A percentile compares a stretch with the other conserved stretches of the same genome.
phyloP scores from a whole-genome alignment of 2,797 vertebrate genomes.

The Lindbergichthys nudifrons region DNA sequence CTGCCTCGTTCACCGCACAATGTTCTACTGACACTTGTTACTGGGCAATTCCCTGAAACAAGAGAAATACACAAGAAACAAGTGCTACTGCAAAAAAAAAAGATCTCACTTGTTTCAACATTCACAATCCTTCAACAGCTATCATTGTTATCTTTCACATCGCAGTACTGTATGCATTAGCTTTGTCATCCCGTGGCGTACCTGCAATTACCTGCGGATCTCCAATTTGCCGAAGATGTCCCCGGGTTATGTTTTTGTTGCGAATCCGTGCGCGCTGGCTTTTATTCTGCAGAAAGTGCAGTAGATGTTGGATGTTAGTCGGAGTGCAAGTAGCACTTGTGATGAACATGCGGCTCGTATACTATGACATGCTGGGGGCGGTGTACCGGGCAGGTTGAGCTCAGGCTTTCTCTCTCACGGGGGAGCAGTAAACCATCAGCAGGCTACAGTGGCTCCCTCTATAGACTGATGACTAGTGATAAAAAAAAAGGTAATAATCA shows the following conservation, averaged over 20 bases:
- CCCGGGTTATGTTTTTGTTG: constrained; percentile 14
- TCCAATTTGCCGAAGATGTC: constrained; percentile 38
- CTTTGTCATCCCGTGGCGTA: constrained; percentile 48
- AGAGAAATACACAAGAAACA: constrained; percentile 32
- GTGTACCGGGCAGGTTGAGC: constrained; percentile 78
- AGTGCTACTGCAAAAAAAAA: constrained; percentile 5
- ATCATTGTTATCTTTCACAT: constrained; percentile 6
- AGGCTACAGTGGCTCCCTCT: constrained; percentile 82
- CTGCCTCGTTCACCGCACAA: not conserved
- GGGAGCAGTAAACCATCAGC: constrained; percentile 45
- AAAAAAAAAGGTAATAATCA: not conserved
- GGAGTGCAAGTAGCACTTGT: constrained; percentile 63
- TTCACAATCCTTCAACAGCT: not conserved
- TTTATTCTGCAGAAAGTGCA: constrained; percentile 21
- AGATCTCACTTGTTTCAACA: constrained; percentile 6
- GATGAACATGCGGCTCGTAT: constrained; percentile 76
- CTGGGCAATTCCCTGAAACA: constrained; percentile 29
- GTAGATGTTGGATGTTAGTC: constrained; percentile 51
- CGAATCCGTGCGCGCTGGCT: constrained; percentile 15
- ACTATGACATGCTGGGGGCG: constrained; percentile 77
- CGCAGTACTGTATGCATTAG: not conserved
- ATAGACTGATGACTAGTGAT: constrained; percentile 57
- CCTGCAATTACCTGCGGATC: constrained; percentile 75
- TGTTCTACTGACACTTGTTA: constrained; percentile 53
- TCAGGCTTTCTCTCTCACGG: constrained; percentile 64